These are phyloP conservation scores for Mastacembelus armatus DNA, from an alignment of 2,797 vertebrate genomes.

Conservation along the genomic window DNA sequence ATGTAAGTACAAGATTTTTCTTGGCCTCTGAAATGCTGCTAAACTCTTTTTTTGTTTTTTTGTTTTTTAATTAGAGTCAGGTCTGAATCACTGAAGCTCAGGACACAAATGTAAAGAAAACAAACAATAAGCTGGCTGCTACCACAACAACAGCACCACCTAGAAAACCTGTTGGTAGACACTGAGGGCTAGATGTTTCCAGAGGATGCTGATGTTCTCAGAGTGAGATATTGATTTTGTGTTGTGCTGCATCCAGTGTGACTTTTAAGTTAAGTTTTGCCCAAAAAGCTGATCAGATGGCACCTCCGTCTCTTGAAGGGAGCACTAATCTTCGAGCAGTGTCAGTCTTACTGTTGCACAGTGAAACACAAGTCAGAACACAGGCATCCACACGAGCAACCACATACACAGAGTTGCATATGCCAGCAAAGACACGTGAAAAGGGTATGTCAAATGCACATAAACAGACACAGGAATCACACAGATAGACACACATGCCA, in stretches of 20 bases:
- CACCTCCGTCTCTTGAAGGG: constrained; percentile 64
- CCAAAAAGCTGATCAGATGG: constrained; percentile 67
- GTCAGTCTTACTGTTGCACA: constrained; percentile 37
- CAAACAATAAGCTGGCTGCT: not conserved
- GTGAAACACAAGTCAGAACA: constrained; percentile 49
- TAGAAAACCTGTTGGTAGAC: not conserved
- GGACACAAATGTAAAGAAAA: constrained; percentile 1
- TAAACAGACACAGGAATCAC: not conserved
- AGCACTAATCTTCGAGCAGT: constrained; percentile 68
- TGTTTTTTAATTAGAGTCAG: not conserved
- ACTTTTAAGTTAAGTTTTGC: constrained; percentile 56
- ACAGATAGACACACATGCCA: not conserved
- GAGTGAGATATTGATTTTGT: constrained; percentile 22
- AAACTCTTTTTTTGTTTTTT: not conserved
- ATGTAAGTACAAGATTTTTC: not conserved
- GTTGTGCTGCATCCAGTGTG: constrained; percentile 2
- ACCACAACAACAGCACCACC: not conserved
- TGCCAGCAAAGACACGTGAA: constrained; percentile 20
- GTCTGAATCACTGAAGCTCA: not conserved
- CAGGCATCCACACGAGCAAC: constrained; percentile 2
- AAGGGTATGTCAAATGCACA: constrained; percentile 9
- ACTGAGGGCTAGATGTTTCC: constrained; percentile 9
- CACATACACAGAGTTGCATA: constrained; percentile 20
- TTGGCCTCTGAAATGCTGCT: not conserved
- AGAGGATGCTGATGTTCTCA: constrained; percentile 16